Base-by-base conservation (phyloP, 2,888 invertebrate species). In the Nineta flava region DNA sequence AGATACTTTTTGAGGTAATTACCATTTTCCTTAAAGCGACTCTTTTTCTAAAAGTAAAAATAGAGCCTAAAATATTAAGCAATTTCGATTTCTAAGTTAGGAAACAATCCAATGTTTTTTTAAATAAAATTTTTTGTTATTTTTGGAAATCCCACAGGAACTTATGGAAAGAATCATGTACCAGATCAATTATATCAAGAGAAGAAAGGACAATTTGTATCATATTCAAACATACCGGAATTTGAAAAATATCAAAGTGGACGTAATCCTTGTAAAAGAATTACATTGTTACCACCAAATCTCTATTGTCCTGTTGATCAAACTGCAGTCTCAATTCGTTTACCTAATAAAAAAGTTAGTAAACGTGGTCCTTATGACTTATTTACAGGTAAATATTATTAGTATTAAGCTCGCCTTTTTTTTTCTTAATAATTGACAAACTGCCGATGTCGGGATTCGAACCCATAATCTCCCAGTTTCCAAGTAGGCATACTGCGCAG, bases 351-450 rank as follows among this genome's bases (percentile, higher is more conserved):
- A 51, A 31, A 41, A 42, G 48, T 48, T 21, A 48, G 48, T 31
- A 48, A 45, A 35, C 21, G 61, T 48, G 66, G 66, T 0, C 68
- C 66, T 1, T 68, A 67, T 50, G 64, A 66, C 50, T 53, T 60
- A 9, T 68, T 67, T 52, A 73, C 75, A 0, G 76, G 75, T 0
- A 65, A 64, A 31, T 46, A 13, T n/a, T n/a, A n/a, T n/a, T n/a
- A n/a, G n/a, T n/a, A n/a, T n/a, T n/a, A n/a, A n/a, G n/a, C n/a
- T n/a, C n/a, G n/a, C n/a, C n/a, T n/a, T n/a, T n/a, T n/a, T n/a
- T n/a, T n/a, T n/a, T n/a, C n/a, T n/a, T n/a, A n/a, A n/a, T n/a
- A n/a, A n/a, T n/a, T n/a, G n/a, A n/a, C n/a, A n/a, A n/a, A n/a
- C n/a, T n/a, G n/a, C n/a, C n/a, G n/a, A n/a, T n/a, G n/a, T n/a